These are phyloP conservation scores for Saccopteryx bilineata DNA, from an alignment of 2,113 vertebrate genomes.

Conservation along the genomic window DNA sequence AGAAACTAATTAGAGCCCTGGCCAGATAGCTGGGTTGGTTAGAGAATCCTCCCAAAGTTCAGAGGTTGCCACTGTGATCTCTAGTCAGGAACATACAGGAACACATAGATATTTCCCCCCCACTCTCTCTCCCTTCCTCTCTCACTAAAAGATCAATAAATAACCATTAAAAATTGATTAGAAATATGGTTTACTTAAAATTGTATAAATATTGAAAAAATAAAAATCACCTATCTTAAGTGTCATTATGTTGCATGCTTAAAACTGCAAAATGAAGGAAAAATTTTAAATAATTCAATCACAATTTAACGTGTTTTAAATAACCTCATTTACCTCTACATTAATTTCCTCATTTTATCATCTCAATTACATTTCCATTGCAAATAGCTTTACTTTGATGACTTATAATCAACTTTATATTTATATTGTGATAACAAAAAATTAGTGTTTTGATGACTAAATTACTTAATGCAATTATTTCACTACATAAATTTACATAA, in stretches of 20 bases:
- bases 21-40: too few relatives aligned
- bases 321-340: slow-evolving; percentile 80
- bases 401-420: slow-evolving; percentile 82
- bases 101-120: too few relatives aligned
- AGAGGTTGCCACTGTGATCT: too few relatives aligned
- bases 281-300: slow-evolving; percentile 79
- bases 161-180: neutral
- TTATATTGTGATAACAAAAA: slow-evolving; percentile 82
- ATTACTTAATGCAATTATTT: slow-evolving; percentile 78
- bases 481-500: slow-evolving; percentile 56
- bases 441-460: slow-evolving; percentile 70
- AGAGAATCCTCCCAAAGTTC: too few relatives aligned
- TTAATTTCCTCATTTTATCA: slow-evolving; percentile 81
- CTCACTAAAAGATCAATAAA: too few relatives aligned
- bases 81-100: too few relatives aligned
- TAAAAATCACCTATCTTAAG: slow-evolving; percentile 56
- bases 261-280: slow-evolving; percentile 64
- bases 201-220: slow-evolving; percentile 26
- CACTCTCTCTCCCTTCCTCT: too few relatives aligned
- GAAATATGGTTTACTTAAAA: slow-evolving; percentile 52
- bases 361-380: slow-evolving; percentile 86
- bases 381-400: slow-evolving; percentile 81
- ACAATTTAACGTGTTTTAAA: slow-evolving; percentile 79
- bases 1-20: neutral
- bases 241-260: slow-evolving; percentile 59